phyloP scores from a whole-genome alignment of 37 sponge, comb jelly and placozoan species.

The Hormiphora californensis region DNA sequence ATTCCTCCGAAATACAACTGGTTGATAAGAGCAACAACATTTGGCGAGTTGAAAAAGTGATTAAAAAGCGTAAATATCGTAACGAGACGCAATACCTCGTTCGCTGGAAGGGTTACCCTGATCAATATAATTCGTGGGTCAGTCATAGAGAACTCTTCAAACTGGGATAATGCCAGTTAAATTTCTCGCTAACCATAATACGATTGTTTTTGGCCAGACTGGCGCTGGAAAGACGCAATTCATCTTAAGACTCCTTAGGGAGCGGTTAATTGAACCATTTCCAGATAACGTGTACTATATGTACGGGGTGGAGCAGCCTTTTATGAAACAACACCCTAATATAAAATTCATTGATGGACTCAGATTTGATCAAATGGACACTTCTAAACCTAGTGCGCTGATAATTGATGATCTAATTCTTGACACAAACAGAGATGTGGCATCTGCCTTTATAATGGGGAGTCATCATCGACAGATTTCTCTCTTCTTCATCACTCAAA shows the following conservation, averaged over 20 bases:
- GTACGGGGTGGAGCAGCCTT: not conserved
- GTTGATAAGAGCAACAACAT: not conserved
- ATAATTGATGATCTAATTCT: conserved; percentile 12
- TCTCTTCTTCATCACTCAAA: not conserved
- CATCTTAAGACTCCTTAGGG: not conserved
- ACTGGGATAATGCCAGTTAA: not conserved
- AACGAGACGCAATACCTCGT: not conserved
- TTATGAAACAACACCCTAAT: conserved; percentile 10
- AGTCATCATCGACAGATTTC: not conserved
- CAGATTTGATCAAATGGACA: not conserved
- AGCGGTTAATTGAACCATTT: not conserved
- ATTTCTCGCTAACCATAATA: not conserved
- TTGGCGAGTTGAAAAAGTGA: not conserved
- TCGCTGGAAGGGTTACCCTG: not conserved
- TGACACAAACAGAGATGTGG: not conserved
- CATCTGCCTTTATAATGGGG: not conserved
- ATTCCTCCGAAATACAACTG: not conserved
- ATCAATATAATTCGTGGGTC: not conserved
- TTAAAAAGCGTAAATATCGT: not conserved
- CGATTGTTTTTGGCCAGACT: not conserved
- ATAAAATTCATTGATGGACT: conserved; percentile 8
- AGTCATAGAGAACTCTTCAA: not conserved
- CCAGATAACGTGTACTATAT: conserved; percentile 12
- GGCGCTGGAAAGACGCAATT: conserved; percentile 1
- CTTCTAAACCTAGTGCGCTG: not conserved